phyloP scores from a whole-genome alignment of 2,113 vertebrate species.

The Polypterus bichir region DNA sequence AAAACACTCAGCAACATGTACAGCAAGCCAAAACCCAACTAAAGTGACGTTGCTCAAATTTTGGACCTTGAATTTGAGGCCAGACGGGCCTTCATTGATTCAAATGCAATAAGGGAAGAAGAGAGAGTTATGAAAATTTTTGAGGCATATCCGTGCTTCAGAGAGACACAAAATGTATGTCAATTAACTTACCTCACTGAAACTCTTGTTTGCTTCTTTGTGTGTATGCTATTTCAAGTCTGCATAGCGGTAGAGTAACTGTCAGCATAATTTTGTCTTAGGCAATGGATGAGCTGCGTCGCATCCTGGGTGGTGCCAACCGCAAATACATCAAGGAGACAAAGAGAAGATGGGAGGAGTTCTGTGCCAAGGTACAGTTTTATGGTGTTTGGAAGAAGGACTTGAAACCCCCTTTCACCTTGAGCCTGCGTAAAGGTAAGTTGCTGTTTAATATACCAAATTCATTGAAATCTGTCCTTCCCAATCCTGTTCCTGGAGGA shows the following conservation, averaged over 20 bases:
- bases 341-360: no score
- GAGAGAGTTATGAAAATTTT: constrained; percentile 9
- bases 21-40: constrained; percentile 10
- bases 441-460: no score
- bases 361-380: constrained; percentile 1
- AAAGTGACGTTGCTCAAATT: constrained; percentile 9
- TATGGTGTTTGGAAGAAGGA: constrained; percentile 16
- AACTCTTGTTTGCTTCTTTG: no score
- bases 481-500: no score
- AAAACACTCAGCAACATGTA: constrained; percentile 13
- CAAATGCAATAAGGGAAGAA: constrained; percentile 8
- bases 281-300: no score
- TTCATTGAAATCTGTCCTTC: no score
- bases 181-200: not conserved
- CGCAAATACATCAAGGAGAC: no score
- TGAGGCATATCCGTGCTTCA: constrained; percentile 15
- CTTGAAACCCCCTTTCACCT: constrained; percentile 15
- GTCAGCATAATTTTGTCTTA: no score
- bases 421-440: no score
- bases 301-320: no score
- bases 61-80: constrained; percentile 18
- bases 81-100: constrained; percentile 10
- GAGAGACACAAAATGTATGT: constrained; percentile 10
- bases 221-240: no score
- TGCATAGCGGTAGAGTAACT: no score